Evolutionary conservation across 2,797 vertebrate genomes (phyloP).

Genomic region (Oryzias dopingdopingensis): DNA sequence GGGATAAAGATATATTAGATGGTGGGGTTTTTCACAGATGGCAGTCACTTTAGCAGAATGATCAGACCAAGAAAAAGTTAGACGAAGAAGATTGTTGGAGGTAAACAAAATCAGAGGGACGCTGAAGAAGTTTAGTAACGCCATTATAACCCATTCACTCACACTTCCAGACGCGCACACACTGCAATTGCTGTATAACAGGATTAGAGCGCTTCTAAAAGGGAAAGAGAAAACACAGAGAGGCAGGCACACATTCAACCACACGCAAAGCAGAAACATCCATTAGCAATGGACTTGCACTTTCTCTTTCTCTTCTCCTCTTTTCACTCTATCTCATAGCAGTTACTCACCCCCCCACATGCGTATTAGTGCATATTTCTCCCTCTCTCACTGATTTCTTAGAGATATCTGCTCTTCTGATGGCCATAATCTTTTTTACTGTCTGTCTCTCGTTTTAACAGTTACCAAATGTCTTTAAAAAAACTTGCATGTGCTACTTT

Average conservation of each 20-base stretch:
- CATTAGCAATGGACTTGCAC: slow-evolving; percentile 53
- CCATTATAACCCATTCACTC: slow-evolving; percentile 1
- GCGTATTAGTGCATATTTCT: slow-evolving; percentile 26
- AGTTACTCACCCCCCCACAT: slow-evolving; percentile 23
- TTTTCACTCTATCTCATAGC: slow-evolving; percentile 22
- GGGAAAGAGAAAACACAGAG: slow-evolving; percentile 28
- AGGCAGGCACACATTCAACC: slow-evolving; percentile 52
- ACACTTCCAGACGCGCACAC: slow-evolving; percentile 7
- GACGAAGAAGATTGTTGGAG: neutral
- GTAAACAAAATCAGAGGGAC: slow-evolving; percentile 3
- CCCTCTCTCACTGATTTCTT: slow-evolving; percentile 4
- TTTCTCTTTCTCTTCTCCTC: slow-evolving; percentile 8
- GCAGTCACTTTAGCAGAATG: neutral
- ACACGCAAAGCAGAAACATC: slow-evolving; percentile 61
- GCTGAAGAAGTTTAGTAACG: slow-evolving; percentile 7
- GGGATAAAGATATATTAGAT: too few relatives aligned
- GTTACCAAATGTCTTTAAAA: neutral
- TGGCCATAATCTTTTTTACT: slow-evolving; percentile 2
- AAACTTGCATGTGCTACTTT: slow-evolving; percentile 5
- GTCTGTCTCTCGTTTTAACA: slow-evolving; percentile 2
- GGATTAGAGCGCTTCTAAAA: slow-evolving; percentile 51
- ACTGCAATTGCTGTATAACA: slow-evolving; percentile 40
- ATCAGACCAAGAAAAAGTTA: neutral
- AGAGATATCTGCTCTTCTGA: slow-evolving; percentile 1
- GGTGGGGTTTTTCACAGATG: too few relatives aligned